Percentiles rank a stretch among this genome's conserved stretches.
Evolutionary conservation across 2,888 invertebrate species (phyloP).

Genomic region (Tenthredo mesomela): DNA sequence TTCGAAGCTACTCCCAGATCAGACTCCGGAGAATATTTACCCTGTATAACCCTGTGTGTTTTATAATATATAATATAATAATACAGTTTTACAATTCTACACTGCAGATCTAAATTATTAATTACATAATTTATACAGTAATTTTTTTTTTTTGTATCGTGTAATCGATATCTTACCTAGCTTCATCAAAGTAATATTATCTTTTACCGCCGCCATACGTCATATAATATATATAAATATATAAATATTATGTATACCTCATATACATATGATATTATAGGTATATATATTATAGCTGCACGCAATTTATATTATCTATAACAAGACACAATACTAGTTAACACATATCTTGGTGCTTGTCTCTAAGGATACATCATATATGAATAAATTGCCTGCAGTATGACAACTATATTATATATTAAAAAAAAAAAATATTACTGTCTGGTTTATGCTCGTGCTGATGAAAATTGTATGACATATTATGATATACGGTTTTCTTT

Average conservation of each 20-base stretch:
- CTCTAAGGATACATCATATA: background rate
- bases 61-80: background rate
- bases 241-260: no score
- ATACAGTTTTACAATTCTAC: background rate
- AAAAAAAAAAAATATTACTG: background rate
- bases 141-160: background rate
- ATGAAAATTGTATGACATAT: background rate
- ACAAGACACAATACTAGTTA: background rate
- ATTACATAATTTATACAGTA: background rate
- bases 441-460: conserved; percentile 7
- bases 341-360: background rate
- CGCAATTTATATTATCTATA: background rate
- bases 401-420: background rate
- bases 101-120: background rate
- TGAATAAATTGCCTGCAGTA: background rate
- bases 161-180: background rate
- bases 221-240: background rate
- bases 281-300: background rate
- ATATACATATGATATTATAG: background rate
- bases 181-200: background rate
- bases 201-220: background rate
- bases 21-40: no score
- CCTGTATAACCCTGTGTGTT: background rate
- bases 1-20: no score
- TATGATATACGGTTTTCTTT: background rate